These are phyloP conservation scores for Caerostris extrusa DNA, from an alignment of 1,140 invertebrate genomes.

Conservation along the genomic window DNA sequence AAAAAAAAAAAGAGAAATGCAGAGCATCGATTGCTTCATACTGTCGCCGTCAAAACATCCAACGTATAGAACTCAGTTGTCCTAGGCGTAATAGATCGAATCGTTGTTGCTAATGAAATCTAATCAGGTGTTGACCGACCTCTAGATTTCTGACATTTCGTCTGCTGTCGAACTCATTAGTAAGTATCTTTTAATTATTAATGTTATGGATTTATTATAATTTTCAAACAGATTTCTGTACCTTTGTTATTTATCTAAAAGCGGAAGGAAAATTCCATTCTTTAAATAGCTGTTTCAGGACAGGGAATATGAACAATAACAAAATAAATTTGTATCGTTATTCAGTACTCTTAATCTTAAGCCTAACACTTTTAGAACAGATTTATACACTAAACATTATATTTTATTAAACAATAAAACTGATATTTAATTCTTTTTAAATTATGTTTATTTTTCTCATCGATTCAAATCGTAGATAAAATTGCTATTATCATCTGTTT, in stretches of 20 bases:
- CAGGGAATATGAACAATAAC: background rate
- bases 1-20: background rate
- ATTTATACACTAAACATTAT: background rate
- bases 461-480: background rate
- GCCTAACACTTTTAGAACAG: background rate
- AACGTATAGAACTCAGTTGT: background rate
- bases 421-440: background rate
- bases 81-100: conserved; percentile 31
- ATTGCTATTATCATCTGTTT: background rate
- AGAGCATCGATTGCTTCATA: conserved; percentile 22
- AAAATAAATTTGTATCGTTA: background rate
- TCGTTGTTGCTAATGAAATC: conserved; percentile 38
- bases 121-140: conserved; percentile 41
- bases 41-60: conserved; percentile 33
- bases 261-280: no score
- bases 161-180: conserved; percentile 5
- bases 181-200: background rate
- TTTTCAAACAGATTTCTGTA: no score
- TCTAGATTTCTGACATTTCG: conserved; percentile 34
- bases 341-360: background rate
- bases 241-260: no score
- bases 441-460: background rate
- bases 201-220: no score
- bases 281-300: no score
- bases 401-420: background rate